phyloP scores from a whole-genome alignment of 2,797 vertebrate genomes.

The Eulemur coronatus region DNA sequence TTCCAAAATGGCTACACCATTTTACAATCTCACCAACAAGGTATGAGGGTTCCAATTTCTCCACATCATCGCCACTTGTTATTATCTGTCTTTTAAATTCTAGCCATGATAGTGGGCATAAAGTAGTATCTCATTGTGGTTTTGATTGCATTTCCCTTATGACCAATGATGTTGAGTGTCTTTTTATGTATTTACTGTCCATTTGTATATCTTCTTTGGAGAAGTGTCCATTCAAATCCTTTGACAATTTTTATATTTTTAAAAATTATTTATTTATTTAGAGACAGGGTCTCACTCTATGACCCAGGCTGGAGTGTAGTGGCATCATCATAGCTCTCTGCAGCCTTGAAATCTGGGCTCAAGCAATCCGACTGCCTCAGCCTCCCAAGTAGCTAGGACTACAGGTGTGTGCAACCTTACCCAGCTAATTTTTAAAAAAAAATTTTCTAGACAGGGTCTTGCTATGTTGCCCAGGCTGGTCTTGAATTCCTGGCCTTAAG shows the following conservation, averaged over 20 bases:
- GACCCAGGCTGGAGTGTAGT: not conserved
- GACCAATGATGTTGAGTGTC: not conserved
- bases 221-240: constrained; percentile 44
- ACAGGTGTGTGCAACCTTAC: too few relatives aligned
- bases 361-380: not conserved
- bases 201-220: not conserved
- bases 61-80: not conserved
- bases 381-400: not conserved
- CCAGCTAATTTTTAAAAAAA: too few relatives aligned
- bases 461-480: too few relatives aligned
- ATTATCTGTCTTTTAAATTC: not conserved
- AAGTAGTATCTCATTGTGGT: not conserved
- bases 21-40: not conserved
- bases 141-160: constrained; percentile 1
- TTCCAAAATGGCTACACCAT: not conserved
- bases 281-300: not conserved
- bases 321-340: not conserved
- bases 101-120: not conserved
- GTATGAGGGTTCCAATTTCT: not conserved
- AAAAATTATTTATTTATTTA: not conserved
- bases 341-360: not conserved
- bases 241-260: not conserved
- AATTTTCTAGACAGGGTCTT: too few relatives aligned
- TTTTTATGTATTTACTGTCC: not conserved
- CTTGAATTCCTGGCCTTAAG: too few relatives aligned